These are phyloP conservation scores for Cyprinella venusta DNA, from an alignment of 2,797 vertebrate species.

Conservation along the genomic window DNA sequence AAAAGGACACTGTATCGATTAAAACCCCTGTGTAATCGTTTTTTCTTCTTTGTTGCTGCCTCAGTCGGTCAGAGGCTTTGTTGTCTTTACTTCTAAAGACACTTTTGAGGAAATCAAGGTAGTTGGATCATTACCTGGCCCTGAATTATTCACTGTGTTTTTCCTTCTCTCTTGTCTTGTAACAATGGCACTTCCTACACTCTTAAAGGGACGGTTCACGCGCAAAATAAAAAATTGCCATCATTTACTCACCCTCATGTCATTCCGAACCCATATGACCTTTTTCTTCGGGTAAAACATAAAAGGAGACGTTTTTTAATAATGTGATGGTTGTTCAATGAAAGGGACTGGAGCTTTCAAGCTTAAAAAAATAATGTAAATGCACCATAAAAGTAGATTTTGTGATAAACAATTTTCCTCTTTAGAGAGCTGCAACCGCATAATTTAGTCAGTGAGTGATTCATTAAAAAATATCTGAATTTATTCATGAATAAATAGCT, in stretches of 20 bases:
- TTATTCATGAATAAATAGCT: background rate
- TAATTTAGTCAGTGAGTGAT: background rate
- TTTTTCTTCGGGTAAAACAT: background rate
- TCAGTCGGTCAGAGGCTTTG: constrained; percentile 47
- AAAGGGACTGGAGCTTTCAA: background rate
- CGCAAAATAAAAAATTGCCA: background rate
- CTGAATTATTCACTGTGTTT: background rate
- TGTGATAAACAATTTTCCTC: background rate
- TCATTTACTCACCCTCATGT: background rate
- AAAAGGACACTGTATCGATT: background rate
- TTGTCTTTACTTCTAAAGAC: constrained; percentile 58
- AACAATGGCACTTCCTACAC: background rate
- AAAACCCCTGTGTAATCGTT: constrained; percentile 7
- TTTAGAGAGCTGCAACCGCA: background rate
- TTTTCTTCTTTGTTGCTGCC: constrained; percentile 22
- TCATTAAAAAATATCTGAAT: background rate
- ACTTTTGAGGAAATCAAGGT: constrained; percentile 54
- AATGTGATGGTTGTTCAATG: background rate
- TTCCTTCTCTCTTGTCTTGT: constrained; percentile 11
- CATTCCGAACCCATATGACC: background rate
- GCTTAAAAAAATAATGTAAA: background rate
- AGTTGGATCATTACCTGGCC: constrained; percentile 22
- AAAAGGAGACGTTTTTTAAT: background rate
- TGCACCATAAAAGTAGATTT: background rate
- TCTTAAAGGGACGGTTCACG: background rate